These are phyloP conservation scores for Geophilus truncorum DNA, from an alignment of 2,888 invertebrate genomes.

Conservation along the genomic window DNA sequence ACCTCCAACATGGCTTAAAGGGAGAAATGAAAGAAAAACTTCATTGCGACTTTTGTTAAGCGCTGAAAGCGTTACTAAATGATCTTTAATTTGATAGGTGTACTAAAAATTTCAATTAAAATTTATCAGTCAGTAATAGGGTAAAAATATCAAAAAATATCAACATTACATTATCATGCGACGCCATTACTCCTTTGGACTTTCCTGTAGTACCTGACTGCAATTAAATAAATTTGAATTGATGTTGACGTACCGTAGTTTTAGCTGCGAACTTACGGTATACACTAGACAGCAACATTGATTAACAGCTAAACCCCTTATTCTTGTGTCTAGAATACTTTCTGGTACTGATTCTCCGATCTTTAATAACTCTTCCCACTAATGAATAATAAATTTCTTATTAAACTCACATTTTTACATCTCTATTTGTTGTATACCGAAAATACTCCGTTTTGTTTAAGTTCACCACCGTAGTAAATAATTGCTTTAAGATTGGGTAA, in stretches of 20 bases:
- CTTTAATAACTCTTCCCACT: constrained; percentile 47
- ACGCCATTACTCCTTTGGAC: background rate
- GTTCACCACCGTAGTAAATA: constrained; percentile 47
- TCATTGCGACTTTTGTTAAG: background rate
- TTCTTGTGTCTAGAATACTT: constrained; percentile 42
- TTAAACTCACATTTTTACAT: too few relatives aligned
- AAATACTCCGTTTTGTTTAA: too few relatives aligned
- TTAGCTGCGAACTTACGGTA: too few relatives aligned
- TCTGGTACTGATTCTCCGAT: constrained; percentile 42
- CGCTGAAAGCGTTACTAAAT: background rate
- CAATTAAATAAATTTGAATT: background rate
- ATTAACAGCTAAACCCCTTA: constrained; percentile 43
- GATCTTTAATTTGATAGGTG: background rate
- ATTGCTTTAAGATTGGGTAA: constrained; percentile 45
- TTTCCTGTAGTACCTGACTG: background rate
- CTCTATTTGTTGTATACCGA: too few relatives aligned
- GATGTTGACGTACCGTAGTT: too few relatives aligned
- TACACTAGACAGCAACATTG: constrained; percentile 47
- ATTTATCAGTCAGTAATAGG: too few relatives aligned
- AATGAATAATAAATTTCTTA: too few relatives aligned
- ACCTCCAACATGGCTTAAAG: background rate
- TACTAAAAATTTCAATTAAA: background rate
- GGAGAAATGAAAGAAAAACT: background rate
- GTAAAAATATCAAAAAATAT: too few relatives aligned
- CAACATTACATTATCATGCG: background rate